These are phyloP conservation scores for Andinoacara biseriatus DNA, from an alignment of 2,113 vertebrate species.

Conservation along the genomic window DNA sequence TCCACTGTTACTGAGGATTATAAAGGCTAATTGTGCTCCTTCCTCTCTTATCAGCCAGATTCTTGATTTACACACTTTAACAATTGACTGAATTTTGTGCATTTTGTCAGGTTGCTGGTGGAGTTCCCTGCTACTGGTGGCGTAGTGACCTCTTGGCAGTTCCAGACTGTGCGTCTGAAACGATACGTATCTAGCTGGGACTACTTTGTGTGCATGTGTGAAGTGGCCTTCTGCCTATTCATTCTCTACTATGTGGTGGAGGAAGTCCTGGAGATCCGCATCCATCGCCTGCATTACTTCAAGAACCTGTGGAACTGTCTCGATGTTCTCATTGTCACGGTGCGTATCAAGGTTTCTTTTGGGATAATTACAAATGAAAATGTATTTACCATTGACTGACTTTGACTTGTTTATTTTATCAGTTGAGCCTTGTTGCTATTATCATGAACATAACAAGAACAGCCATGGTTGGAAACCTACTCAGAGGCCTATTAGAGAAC, in stretches of 20 bases:
- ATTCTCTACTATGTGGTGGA: conserved; percentile 95
- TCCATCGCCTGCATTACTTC: conserved; percentile 93
- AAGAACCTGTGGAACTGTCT: conserved; percentile 96
- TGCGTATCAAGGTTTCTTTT: conserved; percentile 65
- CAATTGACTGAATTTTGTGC: neutral
- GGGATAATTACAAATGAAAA: neutral
- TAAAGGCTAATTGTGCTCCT: no score
- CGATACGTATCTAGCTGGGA: conserved; percentile 90
- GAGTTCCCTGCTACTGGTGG: conserved; percentile 97
- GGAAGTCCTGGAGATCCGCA: conserved; percentile 92
- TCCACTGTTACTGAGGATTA: no score
- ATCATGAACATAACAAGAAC: conserved; percentile 89
- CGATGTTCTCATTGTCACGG: conserved; percentile 90
- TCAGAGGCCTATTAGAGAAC: conserved; percentile 87
- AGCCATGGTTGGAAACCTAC: conserved; percentile 80
- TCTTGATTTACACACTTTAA: neutral
- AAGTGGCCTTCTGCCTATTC: conserved; percentile 93
- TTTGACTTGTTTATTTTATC: conserved; percentile 24
- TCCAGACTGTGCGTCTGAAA: conserved; percentile 92
- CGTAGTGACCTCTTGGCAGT: conserved; percentile 91
- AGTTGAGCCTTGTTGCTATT: conserved; percentile 90
- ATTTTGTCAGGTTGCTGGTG: conserved; percentile 85
- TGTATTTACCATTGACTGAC: neutral
- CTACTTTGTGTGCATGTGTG: conserved; percentile 92
- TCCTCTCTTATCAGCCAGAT: neutral